Base-by-base conservation (phyloP, 1,140 invertebrate genomes). In the Delia radicum region DNA sequence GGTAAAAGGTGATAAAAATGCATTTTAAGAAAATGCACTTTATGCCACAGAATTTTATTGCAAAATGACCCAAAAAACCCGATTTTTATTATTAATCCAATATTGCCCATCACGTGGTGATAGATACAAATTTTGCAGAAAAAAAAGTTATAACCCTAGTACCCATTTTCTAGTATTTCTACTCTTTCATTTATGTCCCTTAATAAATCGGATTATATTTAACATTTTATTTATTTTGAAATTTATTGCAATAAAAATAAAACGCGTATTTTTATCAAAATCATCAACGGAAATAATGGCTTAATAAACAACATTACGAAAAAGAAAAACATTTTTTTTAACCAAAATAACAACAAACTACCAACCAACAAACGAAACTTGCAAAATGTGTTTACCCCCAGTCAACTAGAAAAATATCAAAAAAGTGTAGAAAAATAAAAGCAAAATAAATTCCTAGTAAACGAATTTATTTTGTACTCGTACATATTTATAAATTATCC, bases 401-500 rank as follows among this genome's bases (percentile, higher is more conserved):
- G 37, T 42, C 37, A 42, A 42, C 37, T 42, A 55, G 18, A 55
- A 55, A 21, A 21, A 21, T 10, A 7, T 55, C 21, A 55, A 55
- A 69, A 37, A 31, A 69, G 24, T 33, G 29, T 29, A 65, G 26
- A 65, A 65, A 65, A 65, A 29, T 18, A n/a, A n/a, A n/a, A n/a
- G 8, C 18, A 18, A 69, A 69, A 69, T 33, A 69, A 69, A 69
- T 69, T 69, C 29, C 24, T 33, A 69, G 65, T 33, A 69, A 69
- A 69, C 65, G 65, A 69, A 69, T 69, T 69, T 69, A 69, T 69
- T 69, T 69, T 2, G 65, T 69, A 37, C 29, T 69, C 65, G 29
- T 69, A n/a, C 29, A 33, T 69, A 69, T 33, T 69, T 69, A 69
- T 69, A 69, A 69, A 69, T 69, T 33, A 69, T 69, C 65, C 65